Evolutionary conservation across 2,888 invertebrate species (phyloP).

Genomic region (Tortrix viridana): DNA sequence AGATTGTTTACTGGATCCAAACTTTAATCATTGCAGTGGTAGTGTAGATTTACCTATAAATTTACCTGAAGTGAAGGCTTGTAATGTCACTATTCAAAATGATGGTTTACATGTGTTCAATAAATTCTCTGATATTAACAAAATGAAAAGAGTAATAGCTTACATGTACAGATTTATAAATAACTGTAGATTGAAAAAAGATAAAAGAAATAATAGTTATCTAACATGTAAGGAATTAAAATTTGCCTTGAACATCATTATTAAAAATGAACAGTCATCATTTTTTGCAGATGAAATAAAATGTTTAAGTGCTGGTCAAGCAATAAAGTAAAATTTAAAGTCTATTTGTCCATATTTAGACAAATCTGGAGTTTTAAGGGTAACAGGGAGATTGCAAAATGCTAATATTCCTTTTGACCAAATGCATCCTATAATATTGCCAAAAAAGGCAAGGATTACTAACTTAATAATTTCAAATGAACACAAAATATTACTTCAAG

Average conservation of each 20-base stretch:
- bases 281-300: not conserved
- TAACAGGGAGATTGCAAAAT: not conserved
- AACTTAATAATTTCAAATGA: no score
- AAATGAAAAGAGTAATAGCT: slow-evolving; percentile 7
- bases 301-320: no score
- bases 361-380: slow-evolving; percentile 1
- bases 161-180: not conserved
- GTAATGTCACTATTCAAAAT: not conserved
- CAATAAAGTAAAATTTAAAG: not conserved
- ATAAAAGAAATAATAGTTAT: not conserved
- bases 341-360: slow-evolving; percentile 1
- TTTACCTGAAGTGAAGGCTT: not conserved
- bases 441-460: no score
- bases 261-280: not conserved
- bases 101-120: not conserved
- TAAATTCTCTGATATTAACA: slow-evolving; percentile 3
- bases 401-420: no score
- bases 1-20: not conserved
- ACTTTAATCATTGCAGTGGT: not conserved
- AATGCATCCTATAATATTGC: no score
- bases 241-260: not conserved
- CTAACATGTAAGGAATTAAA: not conserved
- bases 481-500: no score
- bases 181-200: not conserved
- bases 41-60: not conserved